These are phyloP conservation scores for Acanthis flammea DNA, from an alignment of 2,797 vertebrate species.

Conservation along the genomic window DNA sequence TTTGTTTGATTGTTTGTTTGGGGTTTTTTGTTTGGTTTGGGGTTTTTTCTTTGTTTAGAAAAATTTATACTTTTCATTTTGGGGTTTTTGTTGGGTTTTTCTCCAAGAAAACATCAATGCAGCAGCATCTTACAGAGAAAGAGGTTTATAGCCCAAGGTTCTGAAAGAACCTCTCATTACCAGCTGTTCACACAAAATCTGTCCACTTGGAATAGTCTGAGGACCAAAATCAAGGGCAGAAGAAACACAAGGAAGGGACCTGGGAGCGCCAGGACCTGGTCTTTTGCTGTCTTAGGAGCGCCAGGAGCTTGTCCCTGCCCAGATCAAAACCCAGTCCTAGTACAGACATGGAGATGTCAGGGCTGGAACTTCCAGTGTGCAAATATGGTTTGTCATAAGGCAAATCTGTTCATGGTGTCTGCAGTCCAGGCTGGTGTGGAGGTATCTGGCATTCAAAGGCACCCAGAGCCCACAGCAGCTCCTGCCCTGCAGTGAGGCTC, in stretches of 20 bases:
- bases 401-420: neutral
- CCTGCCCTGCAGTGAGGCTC: neutral
- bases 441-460: neutral
- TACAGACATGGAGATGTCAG: neutral
- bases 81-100: accelerated
- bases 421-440: neutral
- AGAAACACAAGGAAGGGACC: neutral
- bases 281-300: neutral
- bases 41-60: neutral
- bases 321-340: neutral
- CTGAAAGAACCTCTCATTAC: neutral
- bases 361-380: neutral
- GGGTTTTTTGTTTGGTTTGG: neutral
- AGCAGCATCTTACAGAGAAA: neutral
- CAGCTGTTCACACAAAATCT: neutral
- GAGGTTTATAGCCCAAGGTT: neutral
- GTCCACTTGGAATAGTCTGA: neutral
- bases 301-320: neutral
- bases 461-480: neutral
- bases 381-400: neutral
- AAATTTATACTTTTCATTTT: neutral
- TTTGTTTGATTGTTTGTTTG: neutral
- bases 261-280: neutral
- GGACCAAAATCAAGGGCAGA: neutral
- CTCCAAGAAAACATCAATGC: neutral